phyloP scores from a whole-genome alignment of 2,888 invertebrate species.

The Drymonia ruficornis region DNA sequence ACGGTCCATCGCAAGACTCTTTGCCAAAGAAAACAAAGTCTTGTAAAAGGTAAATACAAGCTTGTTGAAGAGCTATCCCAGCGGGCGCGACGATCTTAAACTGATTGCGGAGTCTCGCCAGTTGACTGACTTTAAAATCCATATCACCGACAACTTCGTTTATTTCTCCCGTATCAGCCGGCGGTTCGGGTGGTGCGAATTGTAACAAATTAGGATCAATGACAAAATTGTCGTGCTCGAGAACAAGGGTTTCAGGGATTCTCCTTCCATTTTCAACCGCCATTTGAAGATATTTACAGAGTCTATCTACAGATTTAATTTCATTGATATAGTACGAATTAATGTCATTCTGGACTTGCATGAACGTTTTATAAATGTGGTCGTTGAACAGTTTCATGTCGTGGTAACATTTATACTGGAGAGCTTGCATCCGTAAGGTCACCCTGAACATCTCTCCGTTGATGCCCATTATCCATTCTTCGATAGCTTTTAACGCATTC shows the following conservation, averaged over 20 bases:
- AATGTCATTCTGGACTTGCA: conserved; percentile 70
- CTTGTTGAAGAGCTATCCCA: conserved; percentile 71
- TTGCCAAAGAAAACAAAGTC: conserved; percentile 79
- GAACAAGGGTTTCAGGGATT: conserved; percentile 73
- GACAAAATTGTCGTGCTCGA: conserved; percentile 78
- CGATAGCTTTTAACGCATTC: conserved; percentile 72
- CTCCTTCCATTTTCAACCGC: conserved; percentile 76
- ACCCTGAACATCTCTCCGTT: conserved; percentile 84
- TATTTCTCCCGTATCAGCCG: conserved; percentile 34
- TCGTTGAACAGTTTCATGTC: conserved; percentile 75
- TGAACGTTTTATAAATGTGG: conserved; percentile 71
- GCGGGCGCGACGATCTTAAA: conserved; percentile 74
- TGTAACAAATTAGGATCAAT: conserved; percentile 76
- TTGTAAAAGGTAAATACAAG: conserved; percentile 80
- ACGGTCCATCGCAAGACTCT: conserved; percentile 64
- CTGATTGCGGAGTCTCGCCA: conserved; percentile 63
- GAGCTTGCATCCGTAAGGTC: conserved; percentile 65
- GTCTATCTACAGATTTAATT: conserved; percentile 75
- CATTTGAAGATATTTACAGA: conserved; percentile 80
- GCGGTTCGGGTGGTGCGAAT: conserved; percentile 48
- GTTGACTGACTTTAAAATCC: conserved; percentile 68
- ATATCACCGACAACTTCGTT: conserved; percentile 47
- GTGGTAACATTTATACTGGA: conserved; percentile 66
- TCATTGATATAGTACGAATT: conserved; percentile 74
- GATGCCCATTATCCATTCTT: conserved; percentile 85